Evolutionary conservation across 2,888 invertebrate species (phyloP), one percentile per base, ranked within the genome.

Genomic region (Junonia oenone): DNA sequence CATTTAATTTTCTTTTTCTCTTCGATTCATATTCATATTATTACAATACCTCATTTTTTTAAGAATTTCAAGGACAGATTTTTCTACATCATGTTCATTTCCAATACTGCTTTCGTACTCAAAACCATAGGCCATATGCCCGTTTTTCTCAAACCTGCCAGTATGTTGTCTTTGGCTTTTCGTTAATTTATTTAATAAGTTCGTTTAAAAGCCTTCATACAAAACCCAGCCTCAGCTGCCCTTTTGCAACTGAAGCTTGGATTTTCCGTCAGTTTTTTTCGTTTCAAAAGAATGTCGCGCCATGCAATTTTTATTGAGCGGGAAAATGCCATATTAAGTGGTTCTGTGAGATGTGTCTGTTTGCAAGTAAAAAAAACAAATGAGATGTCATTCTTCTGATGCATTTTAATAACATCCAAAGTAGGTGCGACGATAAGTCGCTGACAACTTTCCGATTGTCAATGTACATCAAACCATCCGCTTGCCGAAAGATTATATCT

Each of bases 311-410:
- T 73, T 40, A 68, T 45, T 8, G 67, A 64, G 13, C 59, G 43
- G 52, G 70, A 72, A 45, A 64, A 66, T 14, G 67, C 62, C 22
- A 73, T 64, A 55, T 73, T 67, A n/a, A 71, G 58, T 6, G 68
- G 67, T 37, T 37, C 15, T 15, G 37, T 15, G 6, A 17, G 37
- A 15, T 37, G 37, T 15, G 17, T 37, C 45, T 68, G 68, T 72
- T 69, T 11, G 59, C 53, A 22, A 69, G 69, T 31, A 72, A 51
- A 53, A n/a, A 63, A 67, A 6, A 66, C 52, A 56, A 73, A 72
- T 6, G 29, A 35, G 22, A 72, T 73, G 50, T 71, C 58, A 51
- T 68, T 50, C 40, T 67, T 51, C 13, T 66, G 38, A 49, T 74
- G 73, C 31, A 50, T n/a, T 35, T 48, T 14, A 8, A 62, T 55